Evolutionary conservation across 2,888 invertebrate species (phyloP).

Genomic region (Pyrrhia umbra): DNA sequence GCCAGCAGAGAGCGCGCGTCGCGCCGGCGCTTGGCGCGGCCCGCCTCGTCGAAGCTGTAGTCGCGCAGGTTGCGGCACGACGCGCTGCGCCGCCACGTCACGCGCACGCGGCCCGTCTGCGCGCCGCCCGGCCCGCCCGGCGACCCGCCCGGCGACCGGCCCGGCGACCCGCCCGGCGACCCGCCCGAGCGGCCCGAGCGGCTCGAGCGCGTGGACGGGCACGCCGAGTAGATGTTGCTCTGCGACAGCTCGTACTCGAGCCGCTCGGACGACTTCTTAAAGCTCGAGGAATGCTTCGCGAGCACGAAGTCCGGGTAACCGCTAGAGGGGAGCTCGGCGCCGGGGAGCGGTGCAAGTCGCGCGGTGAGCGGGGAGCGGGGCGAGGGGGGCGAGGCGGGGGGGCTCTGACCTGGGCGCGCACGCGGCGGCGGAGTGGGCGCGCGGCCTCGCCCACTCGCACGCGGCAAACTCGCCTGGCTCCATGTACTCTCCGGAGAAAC

Average conservation of each 20-base stretch:
- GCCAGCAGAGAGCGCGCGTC: slow-evolving; percentile 75
- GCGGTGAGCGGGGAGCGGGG: slow-evolving; percentile 63
- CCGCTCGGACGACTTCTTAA: slow-evolving; percentile 85
- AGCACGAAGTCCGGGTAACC: slow-evolving; percentile 86
- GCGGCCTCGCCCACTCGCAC: slow-evolving; percentile 84
- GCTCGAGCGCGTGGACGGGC: slow-evolving; percentile 82
- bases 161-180: slow-evolving; percentile 77
- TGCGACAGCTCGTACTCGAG: slow-evolving; percentile 91
- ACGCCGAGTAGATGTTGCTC: slow-evolving; percentile 89
- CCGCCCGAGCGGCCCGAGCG: slow-evolving; percentile 83
- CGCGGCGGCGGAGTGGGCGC: slow-evolving; percentile 89
- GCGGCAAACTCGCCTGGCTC: slow-evolving; percentile 84
- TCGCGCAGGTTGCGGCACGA: slow-evolving; percentile 96
- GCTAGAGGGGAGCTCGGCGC: slow-evolving; percentile 80
- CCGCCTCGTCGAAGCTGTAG: slow-evolving; percentile 93
- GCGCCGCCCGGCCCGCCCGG: slow-evolving; percentile 67
- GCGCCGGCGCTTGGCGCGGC: slow-evolving; percentile 91
- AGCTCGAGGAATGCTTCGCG: slow-evolving; percentile 85
- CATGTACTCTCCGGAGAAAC: slow-evolving; percentile 89
- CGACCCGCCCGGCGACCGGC: slow-evolving; percentile 51
- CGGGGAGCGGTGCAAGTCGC: slow-evolving; percentile 76
- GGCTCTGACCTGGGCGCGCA: slow-evolving; percentile 71
- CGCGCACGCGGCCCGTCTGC: slow-evolving; percentile 76
- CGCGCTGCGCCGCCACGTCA: slow-evolving; percentile 94
- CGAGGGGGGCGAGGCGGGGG: slow-evolving; percentile 65